phyloP scores from a whole-genome alignment of 1,140 invertebrate genomes.

The Tetraneura akinire region DNA sequence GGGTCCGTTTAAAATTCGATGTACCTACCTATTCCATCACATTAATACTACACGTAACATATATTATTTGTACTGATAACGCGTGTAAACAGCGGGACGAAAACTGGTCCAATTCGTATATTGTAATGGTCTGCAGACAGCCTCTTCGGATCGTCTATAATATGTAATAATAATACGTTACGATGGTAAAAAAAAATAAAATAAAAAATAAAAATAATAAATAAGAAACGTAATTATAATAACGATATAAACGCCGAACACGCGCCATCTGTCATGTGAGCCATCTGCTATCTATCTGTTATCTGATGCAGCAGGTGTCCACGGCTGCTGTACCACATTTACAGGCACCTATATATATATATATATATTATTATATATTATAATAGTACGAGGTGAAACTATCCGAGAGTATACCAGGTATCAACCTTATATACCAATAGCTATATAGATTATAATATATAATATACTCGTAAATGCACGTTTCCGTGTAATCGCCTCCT shows the following conservation, averaged over 20 bases:
- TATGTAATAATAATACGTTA: not conserved
- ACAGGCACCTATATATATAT: not conserved
- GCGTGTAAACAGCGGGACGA: not conserved
- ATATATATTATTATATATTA: constrained; percentile 10
- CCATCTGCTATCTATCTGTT: constrained; percentile 48
- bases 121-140: not conserved
- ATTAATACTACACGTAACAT: no score
- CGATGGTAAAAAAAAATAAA: not conserved
- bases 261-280: constrained; percentile 29
- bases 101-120: not conserved
- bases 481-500: not conserved
- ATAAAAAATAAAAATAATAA: not conserved
- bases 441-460: no score
- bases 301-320: constrained; percentile 47
- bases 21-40: no score
- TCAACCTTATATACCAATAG: not conserved
- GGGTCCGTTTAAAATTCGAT: no score
- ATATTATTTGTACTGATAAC: not conserved
- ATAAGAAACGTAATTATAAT: not conserved
- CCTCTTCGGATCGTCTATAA: not conserved
- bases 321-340: constrained; percentile 17
- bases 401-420: no score
- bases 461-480: no score
- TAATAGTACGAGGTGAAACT: constrained; percentile 14
- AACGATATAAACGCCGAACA: constrained; percentile 38